Base-by-base conservation (phyloP, 2,797 vertebrate genomes). In the Periophthalmus magnuspinnatus region DNA sequence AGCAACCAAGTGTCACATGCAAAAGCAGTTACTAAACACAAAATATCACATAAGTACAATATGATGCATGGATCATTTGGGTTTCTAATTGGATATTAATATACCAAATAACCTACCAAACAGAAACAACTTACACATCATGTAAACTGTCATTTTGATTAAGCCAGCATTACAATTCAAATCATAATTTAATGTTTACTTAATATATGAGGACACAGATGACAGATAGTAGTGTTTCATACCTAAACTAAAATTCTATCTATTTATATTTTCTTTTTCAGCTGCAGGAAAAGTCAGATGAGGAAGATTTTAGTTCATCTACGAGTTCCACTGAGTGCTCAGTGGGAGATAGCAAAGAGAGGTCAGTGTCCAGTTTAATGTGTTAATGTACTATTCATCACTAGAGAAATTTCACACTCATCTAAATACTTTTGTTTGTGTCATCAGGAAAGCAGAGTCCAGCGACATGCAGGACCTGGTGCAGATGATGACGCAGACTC, bases 391-490 rank as follows among this genome's bases (percentile, higher is more conserved):
- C 54, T 54, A 11, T 9, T 11, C 21, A 11, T 22, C 21, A 22
- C 11, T 5, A 22, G n/a, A 54, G 3, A 55, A 13, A 55, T 52
- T 52, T 10, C 17, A n/a, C 6, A n/a, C n/a, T 21, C 19, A 41
- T 41, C 6, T n/a, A 59, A 33, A 32, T 47, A 8, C 21, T 5
- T 48, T 24, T 2, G 38, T 58, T 8, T 72, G 52, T 45, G 7
- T 69, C 5, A 57, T 76, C 81, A 99, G 97, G 79, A 97, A 94
- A 86, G 84, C 75, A 56, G 95, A 86, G 14, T 86, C 86, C 80
- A 94, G 66, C 48, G 97, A 99, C 82, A 96, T 97, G 88, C 94
- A 94, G 65, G 97, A 98, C 82, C 91, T 99, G 81, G 95, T 99
- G 65, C 93, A 96, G 48, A 83, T 98, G 86, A 99, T 99, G 97